phyloP scores from a whole-genome alignment of 2,797 vertebrate species.

The Rhodeus uyekii region DNA sequence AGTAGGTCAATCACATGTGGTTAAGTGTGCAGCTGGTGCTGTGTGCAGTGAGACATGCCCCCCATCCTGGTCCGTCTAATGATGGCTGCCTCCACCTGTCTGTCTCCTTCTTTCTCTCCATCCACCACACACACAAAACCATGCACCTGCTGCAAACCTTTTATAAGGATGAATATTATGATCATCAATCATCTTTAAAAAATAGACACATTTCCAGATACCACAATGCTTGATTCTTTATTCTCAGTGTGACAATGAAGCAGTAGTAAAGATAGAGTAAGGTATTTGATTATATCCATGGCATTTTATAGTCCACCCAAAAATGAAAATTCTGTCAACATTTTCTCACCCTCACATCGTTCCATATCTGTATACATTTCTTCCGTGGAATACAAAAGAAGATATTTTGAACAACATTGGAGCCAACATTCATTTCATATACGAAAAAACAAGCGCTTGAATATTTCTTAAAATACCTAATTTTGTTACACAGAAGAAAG shows the following conservation, averaged over 20 bases:
- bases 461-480: not conserved
- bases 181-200: constrained; percentile 16
- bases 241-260: not conserved
- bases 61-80: constrained; percentile 40
- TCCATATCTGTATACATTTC: not conserved
- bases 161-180: not conserved
- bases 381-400: not conserved
- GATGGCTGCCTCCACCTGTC: constrained; percentile 46
- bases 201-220: not conserved
- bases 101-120: constrained; percentile 10
- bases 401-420: not conserved
- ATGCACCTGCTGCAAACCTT: not conserved
- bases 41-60: constrained; percentile 42
- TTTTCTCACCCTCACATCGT: not conserved
- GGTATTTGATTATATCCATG: not conserved
- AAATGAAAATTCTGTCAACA: not conserved
- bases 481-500: not conserved
- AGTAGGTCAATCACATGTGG: constrained; percentile 77
- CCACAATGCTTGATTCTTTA: not conserved
- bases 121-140: not conserved
- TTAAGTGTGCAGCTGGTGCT: constrained; percentile 65
- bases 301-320: not conserved
- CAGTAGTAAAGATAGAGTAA: not conserved
- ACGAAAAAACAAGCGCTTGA: not conserved
- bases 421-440: not conserved